Evolutionary conservation across 1,140 invertebrate species (phyloP).

Genomic region (Trissolcus basalis): DNA sequence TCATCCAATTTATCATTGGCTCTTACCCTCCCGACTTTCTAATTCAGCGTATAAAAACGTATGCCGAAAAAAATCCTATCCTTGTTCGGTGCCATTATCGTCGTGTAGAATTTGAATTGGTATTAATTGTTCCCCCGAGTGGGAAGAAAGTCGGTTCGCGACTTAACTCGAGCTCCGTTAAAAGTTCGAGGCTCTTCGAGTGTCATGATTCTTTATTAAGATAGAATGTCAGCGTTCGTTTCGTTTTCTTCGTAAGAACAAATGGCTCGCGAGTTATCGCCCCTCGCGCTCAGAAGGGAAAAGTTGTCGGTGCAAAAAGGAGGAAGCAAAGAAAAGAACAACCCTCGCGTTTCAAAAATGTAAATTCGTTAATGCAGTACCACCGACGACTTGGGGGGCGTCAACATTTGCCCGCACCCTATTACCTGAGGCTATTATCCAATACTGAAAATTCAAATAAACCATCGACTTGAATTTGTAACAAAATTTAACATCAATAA

Average conservation of each 20-base stretch:
- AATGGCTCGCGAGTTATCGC: conserved; percentile 76
- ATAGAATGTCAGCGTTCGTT: conserved; percentile 69
- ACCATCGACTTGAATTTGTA: conserved; percentile 59
- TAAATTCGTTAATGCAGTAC: conserved; percentile 76
- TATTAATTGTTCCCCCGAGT: conserved; percentile 63
- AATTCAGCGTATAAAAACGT: conserved; percentile 33
- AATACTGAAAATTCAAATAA: conserved; percentile 77
- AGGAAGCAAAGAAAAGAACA: conserved; percentile 51
- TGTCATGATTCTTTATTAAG: conserved; percentile 73
- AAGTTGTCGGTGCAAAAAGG: conserved; percentile 39
- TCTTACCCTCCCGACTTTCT: conserved; percentile 5
- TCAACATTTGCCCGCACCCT: conserved; percentile 69
- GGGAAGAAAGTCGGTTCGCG: conserved; percentile 35
- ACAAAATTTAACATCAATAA: no score
- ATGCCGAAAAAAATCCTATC: conserved; percentile 24
- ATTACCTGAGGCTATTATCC: conserved; percentile 76
- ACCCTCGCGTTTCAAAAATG: conserved; percentile 76
- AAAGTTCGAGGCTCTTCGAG: conserved; percentile 51
- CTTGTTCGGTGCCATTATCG: conserved; percentile 39
- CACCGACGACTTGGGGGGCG: conserved; percentile 49
- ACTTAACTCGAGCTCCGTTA: conserved; percentile 53
- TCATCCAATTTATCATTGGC: neutral
- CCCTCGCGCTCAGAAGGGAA: conserved; percentile 45
- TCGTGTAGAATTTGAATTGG: conserved; percentile 61
- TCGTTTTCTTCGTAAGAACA: conserved; percentile 72